Evolutionary conservation across 1,140 invertebrate genomes (phyloP), one percentile per base, ranked within the genome.

Genomic region (Nylanderia fulva): DNA sequence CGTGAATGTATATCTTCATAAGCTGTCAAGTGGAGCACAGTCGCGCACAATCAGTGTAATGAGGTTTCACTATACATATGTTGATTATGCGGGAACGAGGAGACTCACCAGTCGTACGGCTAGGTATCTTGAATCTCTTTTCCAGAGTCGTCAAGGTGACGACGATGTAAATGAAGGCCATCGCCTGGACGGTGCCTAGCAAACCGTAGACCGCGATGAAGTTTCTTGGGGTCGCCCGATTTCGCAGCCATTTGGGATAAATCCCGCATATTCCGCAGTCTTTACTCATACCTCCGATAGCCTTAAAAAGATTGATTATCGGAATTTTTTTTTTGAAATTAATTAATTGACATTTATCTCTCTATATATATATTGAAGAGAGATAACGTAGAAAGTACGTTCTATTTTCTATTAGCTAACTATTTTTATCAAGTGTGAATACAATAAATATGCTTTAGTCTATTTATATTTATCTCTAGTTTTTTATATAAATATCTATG

Each of bases 71-170:
- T 48, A 36, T 15, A 39, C 27, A 33, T 33, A 33, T 3, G 45
- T 54, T 6, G 24, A 18, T 52, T 66, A 27, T 36, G 13, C 11
- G 29, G 11, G 36, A 58, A 39, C 39, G 24, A 42, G 42, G 33
- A 42, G 42, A 85, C 91, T 94, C 91, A 96, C 97, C 97, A 89
- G 96, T 97, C 3, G 96, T 96, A 91, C 95, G 96, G 90, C 96
- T 97, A 29, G 96, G 96, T 88, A 97, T 96, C 90, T 97, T 96
- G 88, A 97, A 97, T 85, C 96, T 94, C 90, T 96, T 97, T 90
- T 97, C 97, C 83, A 97, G 91, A 2, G 97, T 97, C 36, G 96
- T 96, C 80, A 97, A 91, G 8, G 96, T 96, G 27, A 97, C 96
- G 3, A 96, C 94, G 69, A 97, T 96, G 88, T 97, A 97, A 87